A percentile compares a stretch with the other conserved stretches of the same genome.
phyloP scores from a whole-genome alignment of 1,140 invertebrate genomes.

The Listronotus oregonensis region DNA sequence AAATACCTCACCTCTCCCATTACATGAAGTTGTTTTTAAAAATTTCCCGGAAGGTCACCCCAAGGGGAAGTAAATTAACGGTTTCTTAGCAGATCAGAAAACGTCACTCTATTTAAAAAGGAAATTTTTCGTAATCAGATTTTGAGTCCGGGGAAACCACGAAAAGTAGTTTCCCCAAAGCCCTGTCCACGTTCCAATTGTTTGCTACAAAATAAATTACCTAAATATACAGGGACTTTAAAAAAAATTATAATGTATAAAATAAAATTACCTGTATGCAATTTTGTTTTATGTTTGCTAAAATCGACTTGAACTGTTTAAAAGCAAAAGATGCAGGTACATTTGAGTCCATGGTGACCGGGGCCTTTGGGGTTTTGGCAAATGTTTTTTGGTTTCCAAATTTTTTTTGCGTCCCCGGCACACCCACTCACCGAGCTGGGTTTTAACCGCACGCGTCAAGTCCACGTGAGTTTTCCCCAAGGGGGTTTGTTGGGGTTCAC shows the following conservation, averaged over 20 bases:
- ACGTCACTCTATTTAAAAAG: conserved; percentile 70
- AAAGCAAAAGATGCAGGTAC: conserved; percentile 60
- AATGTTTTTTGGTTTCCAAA: conserved; percentile 57
- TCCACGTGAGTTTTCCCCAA: conserved; percentile 76
- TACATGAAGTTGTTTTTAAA: conserved; percentile 71
- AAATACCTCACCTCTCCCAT: conserved; percentile 66
- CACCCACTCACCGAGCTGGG: conserved; percentile 62
- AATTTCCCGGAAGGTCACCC: conserved; percentile 68
- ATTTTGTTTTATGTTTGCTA: conserved; percentile 48
- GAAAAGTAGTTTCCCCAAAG: conserved; percentile 60
- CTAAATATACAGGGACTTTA: background rate
- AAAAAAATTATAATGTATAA: too few relatives aligned
- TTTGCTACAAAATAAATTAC: conserved; percentile 48
- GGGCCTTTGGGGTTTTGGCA: conserved; percentile 48
- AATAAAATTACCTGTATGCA: conserved; percentile 43
- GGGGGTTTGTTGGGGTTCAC: conserved; percentile 63
- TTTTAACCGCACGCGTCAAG: conserved; percentile 59
- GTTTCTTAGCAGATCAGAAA: conserved; percentile 65
- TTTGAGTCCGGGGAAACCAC: conserved; percentile 54
- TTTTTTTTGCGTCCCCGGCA: conserved; percentile 63
- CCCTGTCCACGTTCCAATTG: conserved; percentile 63
- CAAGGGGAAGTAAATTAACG: conserved; percentile 75
- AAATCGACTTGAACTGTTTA: conserved; percentile 50
- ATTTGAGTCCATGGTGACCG: conserved; percentile 66
- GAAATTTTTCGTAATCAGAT: conserved; percentile 63